phyloP scores from a whole-genome alignment of 2,797 vertebrate genomes.

The Mormyrops attenuatus region DNA sequence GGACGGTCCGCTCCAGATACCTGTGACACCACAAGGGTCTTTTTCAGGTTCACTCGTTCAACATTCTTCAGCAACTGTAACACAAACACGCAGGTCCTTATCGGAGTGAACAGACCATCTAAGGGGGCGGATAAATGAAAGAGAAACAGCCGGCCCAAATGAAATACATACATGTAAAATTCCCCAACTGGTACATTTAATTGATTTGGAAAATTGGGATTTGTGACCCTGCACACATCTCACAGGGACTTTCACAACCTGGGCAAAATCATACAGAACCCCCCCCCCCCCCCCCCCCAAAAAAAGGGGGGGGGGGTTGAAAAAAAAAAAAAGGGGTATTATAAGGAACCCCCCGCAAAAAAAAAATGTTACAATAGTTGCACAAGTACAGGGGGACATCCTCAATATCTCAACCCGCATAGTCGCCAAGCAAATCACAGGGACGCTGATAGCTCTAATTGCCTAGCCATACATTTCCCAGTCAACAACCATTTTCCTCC shows the following conservation, averaged over 20 bases:
- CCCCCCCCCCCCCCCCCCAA: not conserved
- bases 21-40: not conserved
- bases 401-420: not conserved
- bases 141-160: slow-evolving; percentile 4
- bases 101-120: not conserved
- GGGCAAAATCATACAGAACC: slow-evolving; percentile 17
- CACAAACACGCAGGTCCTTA: not conserved
- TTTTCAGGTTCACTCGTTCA: not conserved
- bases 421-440: not conserved
- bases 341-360: too few species aligned
- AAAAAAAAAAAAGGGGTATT: not conserved
- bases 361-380: not conserved
- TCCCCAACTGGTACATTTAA: not conserved
- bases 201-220: slow-evolving; percentile 18
- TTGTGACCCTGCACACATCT: slow-evolving; percentile 9
- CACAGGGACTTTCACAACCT: slow-evolving; percentile 4
- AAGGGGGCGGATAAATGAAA: slow-evolving; percentile 16
- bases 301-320: not conserved
- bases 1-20: not conserved
- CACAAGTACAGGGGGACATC: not conserved
- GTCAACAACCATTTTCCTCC: not conserved
- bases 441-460: not conserved
- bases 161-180: not conserved
- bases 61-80: slow-evolving; percentile 24
- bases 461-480: not conserved